Conservation (phyloP, 2,888 invertebrate genomes). For the Lysandra coridon region DNA sequence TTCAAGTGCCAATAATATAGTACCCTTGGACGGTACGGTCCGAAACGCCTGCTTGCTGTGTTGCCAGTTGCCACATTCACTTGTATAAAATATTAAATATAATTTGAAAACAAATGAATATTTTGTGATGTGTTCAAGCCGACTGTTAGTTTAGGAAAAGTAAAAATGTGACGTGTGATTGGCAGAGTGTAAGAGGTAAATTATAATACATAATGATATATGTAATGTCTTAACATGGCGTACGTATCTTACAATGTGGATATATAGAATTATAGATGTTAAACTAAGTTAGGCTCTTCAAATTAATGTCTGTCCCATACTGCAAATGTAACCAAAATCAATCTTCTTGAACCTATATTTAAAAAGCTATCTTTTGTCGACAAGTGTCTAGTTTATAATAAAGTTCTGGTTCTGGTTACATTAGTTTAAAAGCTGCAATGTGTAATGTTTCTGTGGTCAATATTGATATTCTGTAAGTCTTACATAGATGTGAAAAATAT, state of each 20-base stretch:
- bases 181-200: not conserved
- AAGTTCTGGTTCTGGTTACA: slow-evolving; percentile 3
- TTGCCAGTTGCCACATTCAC: slow-evolving; percentile 29
- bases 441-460: not conserved
- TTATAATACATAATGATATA: not conserved
- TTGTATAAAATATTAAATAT: not conserved
- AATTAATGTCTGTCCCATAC: not conserved
- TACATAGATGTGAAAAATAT: not conserved
- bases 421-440: not conserved
- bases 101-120: slow-evolving; percentile 19
- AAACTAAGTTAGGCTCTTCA: slow-evolving; percentile 3
- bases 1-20: slow-evolving; percentile 3
- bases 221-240: not conserved
- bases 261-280: slow-evolving; percentile 14
- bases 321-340: not conserved
- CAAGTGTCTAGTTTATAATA: not conserved
- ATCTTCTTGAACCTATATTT: not conserved
- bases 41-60: slow-evolving; percentile 24
- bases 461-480: not conserved
- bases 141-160: slow-evolving; percentile 36
- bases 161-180: slow-evolving; percentile 23
- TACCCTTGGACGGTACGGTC: not conserved
- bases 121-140: slow-evolving; percentile 41
- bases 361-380: not conserved
- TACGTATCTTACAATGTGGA: not conserved